A percentile compares a stretch with the other conserved stretches of the same genome.
Conservation (phyloP, 2,797 vertebrate species). For the Benthosema pterotum region DNA sequence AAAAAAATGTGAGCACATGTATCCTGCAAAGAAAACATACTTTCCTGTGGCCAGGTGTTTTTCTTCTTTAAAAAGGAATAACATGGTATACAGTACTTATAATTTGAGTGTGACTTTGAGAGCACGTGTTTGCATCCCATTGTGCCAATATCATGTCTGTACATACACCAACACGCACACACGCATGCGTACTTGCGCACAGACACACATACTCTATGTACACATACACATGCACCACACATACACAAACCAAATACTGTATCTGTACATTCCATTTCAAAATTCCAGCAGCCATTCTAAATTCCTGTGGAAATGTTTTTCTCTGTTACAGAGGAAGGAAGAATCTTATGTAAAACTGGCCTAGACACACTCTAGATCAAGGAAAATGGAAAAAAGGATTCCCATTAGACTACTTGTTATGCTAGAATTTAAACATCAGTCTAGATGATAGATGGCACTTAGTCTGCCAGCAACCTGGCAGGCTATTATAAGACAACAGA, state of each 20-base stretch:
- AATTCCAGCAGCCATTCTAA: conserved; percentile 4
- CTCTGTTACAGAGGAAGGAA: conserved; percentile 2
- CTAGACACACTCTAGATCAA: conserved; percentile 27
- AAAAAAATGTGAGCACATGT: conserved; percentile 27
- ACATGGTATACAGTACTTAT: not conserved
- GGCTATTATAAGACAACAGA: not conserved
- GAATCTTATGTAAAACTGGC: conserved; percentile 19
- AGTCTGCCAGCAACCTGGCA: conserved; percentile 7
- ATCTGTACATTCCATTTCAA: conserved; percentile 35
- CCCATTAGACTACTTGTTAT: conserved; percentile 16
- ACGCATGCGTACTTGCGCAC: too few relatives aligned
- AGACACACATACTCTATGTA: too few relatives aligned
- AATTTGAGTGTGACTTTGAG: not conserved
- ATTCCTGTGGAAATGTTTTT: conserved; percentile 15
- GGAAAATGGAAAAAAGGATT: conserved; percentile 10
- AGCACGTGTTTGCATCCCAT: not conserved
- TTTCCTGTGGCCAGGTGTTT: conserved; percentile 4
- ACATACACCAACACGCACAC: not conserved
- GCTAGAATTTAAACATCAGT: conserved; percentile 36
- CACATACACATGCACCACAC: not conserved
- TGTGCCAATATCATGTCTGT: conserved; percentile 4
- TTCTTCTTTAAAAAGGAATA: conserved; percentile 6
- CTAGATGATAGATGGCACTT: conserved; percentile 14
- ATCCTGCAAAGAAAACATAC: conserved; percentile 39
- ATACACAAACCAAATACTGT: not conserved